A percentile compares a stretch with the other conserved stretches of the same genome.
phyloP scores from a whole-genome alignment of 2,113 vertebrate species.

The Ptilonorhynchus violaceus region DNA sequence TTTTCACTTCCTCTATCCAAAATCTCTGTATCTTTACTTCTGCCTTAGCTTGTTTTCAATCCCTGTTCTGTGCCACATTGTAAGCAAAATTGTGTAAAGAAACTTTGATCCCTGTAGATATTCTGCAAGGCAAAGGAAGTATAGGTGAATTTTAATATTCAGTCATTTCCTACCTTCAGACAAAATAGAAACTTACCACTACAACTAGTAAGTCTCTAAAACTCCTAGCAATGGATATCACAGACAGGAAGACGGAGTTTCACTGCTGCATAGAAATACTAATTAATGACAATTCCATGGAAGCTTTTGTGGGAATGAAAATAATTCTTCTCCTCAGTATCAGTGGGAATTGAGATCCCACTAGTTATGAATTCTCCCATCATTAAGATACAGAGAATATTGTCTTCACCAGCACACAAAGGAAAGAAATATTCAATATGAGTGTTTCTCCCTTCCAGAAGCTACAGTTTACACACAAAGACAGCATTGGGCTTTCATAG shows the following conservation, averaged over 20 bases:
- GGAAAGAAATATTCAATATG: neutral
- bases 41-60: neutral
- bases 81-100: neutral
- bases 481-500: neutral
- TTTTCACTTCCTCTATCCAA: neutral
- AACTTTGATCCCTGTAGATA: neutral
- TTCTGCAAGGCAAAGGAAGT: neutral
- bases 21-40: neutral
- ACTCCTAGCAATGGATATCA: neutral
- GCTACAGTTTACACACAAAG: neutral
- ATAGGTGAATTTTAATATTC: neutral
- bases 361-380: neutral
- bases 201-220: neutral
- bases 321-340: neutral
- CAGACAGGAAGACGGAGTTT: neutral
- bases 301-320: neutral
- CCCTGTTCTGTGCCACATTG: neutral
- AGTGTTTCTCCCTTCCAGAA: neutral
- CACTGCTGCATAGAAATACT: neutral
- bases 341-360: neutral
- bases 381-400: neutral
- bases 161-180: neutral
- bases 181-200: neutral
- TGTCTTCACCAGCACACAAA: neutral
- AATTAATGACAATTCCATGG: neutral